Conservation (phyloP, 2,888 invertebrate species). For the Aporophyla nigra region DNA sequence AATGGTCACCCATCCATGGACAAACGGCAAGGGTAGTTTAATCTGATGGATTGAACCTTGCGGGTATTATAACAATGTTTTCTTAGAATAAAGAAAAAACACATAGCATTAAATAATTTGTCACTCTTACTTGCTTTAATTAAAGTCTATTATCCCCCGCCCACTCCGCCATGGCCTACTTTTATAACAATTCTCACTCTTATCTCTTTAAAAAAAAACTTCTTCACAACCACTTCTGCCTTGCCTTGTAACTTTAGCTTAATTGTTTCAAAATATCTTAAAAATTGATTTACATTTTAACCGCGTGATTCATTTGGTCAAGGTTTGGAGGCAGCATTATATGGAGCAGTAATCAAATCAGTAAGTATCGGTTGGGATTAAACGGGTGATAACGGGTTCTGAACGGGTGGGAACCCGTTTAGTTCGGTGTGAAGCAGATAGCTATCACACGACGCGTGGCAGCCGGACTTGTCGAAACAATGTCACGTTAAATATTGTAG, state of each 20-base stretch:
- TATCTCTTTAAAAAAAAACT: neutral
- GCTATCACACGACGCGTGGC: constrained; percentile 55
- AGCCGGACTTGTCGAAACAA: constrained; percentile 48
- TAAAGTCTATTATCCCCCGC: no score
- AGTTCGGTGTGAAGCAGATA: constrained; percentile 39
- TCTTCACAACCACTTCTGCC: neutral
- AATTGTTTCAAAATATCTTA: neutral
- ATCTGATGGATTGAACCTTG: no score
- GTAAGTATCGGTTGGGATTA: constrained; percentile 22
- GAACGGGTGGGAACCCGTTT: constrained; percentile 39
- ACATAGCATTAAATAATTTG: neutral
- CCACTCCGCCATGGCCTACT: neutral
- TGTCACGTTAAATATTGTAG: constrained; percentile 33
- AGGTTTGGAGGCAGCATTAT: constrained; percentile 41
- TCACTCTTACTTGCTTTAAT: neutral
- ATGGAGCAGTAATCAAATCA: constrained; percentile 37
- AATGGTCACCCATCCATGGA: no score
- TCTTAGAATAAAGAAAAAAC: neutral
- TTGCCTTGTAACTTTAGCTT: neutral
- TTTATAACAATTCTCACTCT: neutral
- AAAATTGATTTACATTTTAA: constrained; percentile 19
- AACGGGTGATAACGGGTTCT: constrained; percentile 27
- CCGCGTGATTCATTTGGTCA: constrained; percentile 7
- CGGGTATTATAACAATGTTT: no score
- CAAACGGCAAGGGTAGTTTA: no score